Evolutionary conservation across 2,113 vertebrate genomes (phyloP), one percentile per base, ranked within the genome.

Genomic region (Meles meles): DNA sequence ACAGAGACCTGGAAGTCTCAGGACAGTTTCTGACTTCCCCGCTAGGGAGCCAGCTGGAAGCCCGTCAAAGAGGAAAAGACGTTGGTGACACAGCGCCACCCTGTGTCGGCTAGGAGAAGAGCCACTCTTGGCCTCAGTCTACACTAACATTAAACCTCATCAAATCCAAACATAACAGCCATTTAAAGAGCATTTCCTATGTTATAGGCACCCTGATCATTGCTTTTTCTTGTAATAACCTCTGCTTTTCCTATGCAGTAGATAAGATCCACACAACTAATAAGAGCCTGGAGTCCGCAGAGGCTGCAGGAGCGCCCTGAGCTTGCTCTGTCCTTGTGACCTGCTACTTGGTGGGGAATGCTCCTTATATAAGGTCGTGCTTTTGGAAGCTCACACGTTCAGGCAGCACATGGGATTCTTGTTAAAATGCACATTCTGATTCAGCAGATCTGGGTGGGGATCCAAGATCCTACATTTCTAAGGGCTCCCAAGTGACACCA

Each of bases 81-180:
- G 7, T 27, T 12, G 34, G 90, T 9, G 86, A 2, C 88, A 92
- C 81, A 90, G 92, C 85, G 76, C 97, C 98, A 59, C 90, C 77
- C 27, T 31, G 88, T 96, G 98, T 71, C 14, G 0, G 13, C 1
- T 0, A 20, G 14, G 31, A 76, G 85, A 77, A 92, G 39, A 59
- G 85, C 65, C 5, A 6, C 42, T 37, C n/a, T 52, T 15, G 85
- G 59, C 44, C 7, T 13, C 8, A 23, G 37, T 72, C 37, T 5
- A 71, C 23, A 0, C 42, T 57, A n/a, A 80, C 18, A 10, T 39
- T 65, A 63, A 67, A 72, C 74, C 42, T 15, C 18, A 4, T 3
- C 37, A 55, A 67, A 44, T 74, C 23, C 71, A 65, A 34, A 92
- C 88, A 27, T 71, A 79, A 44, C 4, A 13, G 8, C 12, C 92